Conservation (phyloP, 1,140 invertebrate species). For the Bicyclus anynana region DNA sequence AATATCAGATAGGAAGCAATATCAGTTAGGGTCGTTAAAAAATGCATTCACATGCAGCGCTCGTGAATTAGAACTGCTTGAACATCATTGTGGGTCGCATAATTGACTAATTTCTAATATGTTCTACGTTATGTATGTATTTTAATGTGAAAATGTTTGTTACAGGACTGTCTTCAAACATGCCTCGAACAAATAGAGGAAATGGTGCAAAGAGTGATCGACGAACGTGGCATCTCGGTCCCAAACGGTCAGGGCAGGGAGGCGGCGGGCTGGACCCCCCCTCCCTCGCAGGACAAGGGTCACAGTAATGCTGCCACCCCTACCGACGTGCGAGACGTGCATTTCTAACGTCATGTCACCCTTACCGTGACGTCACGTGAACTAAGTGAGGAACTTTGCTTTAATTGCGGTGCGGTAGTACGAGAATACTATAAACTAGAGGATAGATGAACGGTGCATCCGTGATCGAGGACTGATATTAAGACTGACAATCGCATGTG, state of each 20-base stretch:
- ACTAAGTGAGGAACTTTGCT: conserved; percentile 37
- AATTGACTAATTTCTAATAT: too few species aligned
- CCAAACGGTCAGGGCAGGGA: conserved; percentile 75
- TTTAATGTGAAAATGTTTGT: conserved; percentile 6
- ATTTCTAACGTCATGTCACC: conserved; percentile 77
- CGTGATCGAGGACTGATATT: conserved; percentile 68
- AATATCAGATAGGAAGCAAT: too few species aligned
- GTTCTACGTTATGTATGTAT: background rate
- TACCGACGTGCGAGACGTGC: conserved; percentile 87
- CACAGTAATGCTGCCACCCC: conserved; percentile 87
- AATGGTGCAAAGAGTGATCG: conserved; percentile 80
- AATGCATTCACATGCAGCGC: too few species aligned
- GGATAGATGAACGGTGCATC: conserved; percentile 49
- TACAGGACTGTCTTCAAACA: conserved; percentile 84
- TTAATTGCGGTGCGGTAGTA: conserved; percentile 65
- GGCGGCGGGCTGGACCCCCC: conserved; percentile 81
- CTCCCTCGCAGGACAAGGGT: conserved; percentile 77
- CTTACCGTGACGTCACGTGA: conserved; percentile 4
- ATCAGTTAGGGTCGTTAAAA: too few species aligned
- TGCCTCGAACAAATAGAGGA: conserved; percentile 87
- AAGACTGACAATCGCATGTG: conserved; percentile 73
- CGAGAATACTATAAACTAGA: conserved; percentile 72
- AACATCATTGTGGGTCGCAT: too few species aligned
- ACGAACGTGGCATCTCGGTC: conserved; percentile 45
- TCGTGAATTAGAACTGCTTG: too few species aligned